These are phyloP conservation scores for Myotis myotis DNA, from an alignment of 2,797 vertebrate genomes.

Conservation along the genomic window DNA sequence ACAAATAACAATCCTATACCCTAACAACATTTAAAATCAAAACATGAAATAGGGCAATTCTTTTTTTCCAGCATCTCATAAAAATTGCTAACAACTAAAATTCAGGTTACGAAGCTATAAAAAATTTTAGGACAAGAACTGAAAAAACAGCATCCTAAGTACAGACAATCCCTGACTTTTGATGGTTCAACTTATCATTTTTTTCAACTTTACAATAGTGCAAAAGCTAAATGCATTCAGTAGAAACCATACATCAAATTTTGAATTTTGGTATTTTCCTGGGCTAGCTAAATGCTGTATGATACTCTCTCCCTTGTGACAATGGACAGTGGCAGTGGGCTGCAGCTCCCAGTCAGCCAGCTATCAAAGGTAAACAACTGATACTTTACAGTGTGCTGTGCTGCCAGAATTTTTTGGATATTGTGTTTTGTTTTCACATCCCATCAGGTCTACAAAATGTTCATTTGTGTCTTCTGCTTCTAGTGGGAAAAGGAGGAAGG, in stretches of 20 bases:
- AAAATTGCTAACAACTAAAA: slow-evolving; percentile 45
- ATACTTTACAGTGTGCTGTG: background rate
- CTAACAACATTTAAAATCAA: slow-evolving; percentile 31
- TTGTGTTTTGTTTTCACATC: background rate
- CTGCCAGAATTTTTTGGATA: background rate
- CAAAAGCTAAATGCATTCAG: background rate
- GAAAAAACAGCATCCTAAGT: background rate
- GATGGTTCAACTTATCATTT: background rate
- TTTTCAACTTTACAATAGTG: background rate
- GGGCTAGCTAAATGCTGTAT: background rate
- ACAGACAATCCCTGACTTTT: background rate
- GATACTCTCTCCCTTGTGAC: background rate
- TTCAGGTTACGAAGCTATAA: background rate
- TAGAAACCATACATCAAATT: background rate
- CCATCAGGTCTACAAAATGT: background rate
- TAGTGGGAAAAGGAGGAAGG: background rate
- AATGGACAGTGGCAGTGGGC: background rate
- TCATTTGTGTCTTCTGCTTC: background rate
- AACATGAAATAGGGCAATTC: background rate
- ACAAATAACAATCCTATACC: background rate
- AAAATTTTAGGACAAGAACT: slow-evolving; percentile 22
- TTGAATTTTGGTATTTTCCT: background rate
- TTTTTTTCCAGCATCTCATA: background rate
- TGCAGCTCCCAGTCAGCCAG: background rate
- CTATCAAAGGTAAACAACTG: background rate